Evolutionary conservation across 2,888 invertebrate genomes (phyloP).

Genomic region (Leptinotarsa peninsularis): DNA sequence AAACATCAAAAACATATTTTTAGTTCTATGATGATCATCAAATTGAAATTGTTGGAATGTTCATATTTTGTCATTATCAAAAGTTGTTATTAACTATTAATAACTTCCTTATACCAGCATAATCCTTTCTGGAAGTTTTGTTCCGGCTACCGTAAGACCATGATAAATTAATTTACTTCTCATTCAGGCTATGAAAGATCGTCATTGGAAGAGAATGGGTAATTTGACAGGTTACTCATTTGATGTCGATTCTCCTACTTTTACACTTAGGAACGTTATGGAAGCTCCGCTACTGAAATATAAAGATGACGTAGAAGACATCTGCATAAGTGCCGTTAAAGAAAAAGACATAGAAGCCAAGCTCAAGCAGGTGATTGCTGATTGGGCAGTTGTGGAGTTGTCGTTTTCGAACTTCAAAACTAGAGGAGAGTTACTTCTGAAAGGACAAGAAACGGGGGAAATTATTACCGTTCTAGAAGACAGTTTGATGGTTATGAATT

Average conservation of each 20-base stretch:
- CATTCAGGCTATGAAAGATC: slow-evolving; percentile 70
- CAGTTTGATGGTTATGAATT: slow-evolving; percentile 87
- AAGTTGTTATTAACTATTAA: no score
- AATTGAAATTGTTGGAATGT: no score
- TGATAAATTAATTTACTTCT: no score
- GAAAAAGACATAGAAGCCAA: slow-evolving; percentile 93
- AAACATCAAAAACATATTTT: no score
- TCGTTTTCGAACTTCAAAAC: slow-evolving; percentile 81
- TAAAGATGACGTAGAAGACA: slow-evolving; percentile 92
- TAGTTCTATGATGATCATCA: no score
- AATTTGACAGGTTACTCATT: slow-evolving; percentile 74
- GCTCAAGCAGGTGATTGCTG: slow-evolving; percentile 81
- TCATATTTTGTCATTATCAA: no score
- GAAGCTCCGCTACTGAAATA: slow-evolving; percentile 84
- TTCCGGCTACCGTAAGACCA: no score
- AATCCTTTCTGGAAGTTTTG: no score
- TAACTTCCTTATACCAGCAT: no score
- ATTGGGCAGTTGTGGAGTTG: slow-evolving; percentile 83
- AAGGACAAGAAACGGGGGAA: slow-evolving; percentile 80
- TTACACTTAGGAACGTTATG: slow-evolving; percentile 84
- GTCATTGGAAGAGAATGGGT: slow-evolving; percentile 69
- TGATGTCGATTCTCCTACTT: slow-evolving; percentile 83
- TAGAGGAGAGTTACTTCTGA: slow-evolving; percentile 84
- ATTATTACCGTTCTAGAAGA: slow-evolving; percentile 85
- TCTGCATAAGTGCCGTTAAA: slow-evolving; percentile 89